phyloP scores from a whole-genome alignment of 2,113 vertebrate species.

The Myotis lucifugus region DNA sequence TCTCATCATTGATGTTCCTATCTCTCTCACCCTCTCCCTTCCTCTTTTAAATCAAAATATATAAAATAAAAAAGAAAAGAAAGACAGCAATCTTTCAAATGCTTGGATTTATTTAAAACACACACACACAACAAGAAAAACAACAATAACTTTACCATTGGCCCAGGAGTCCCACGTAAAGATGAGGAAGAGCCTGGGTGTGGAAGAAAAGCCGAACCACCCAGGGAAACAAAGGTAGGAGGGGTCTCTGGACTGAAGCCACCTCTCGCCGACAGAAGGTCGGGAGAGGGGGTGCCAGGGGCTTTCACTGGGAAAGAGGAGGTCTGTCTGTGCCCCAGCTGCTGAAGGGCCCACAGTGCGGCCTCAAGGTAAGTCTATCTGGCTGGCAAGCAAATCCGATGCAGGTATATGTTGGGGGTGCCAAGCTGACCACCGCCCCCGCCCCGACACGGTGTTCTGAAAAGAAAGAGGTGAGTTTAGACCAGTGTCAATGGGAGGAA shows the following conservation, averaged over 20 bases:
- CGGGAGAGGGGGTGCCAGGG: background rate
- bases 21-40: too few relatives aligned
- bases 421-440: background rate
- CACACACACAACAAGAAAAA: too few relatives aligned
- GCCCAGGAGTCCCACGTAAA: background rate
- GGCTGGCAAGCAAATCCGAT: background rate
- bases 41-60: too few relatives aligned
- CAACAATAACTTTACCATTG: background rate
- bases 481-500: background rate
- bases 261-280: background rate
- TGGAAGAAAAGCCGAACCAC: background rate
- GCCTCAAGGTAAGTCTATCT: accelerated
- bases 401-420: accelerated
- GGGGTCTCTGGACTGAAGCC: background rate
- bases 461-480: background rate
- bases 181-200: background rate
- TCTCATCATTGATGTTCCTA: too few relatives aligned
- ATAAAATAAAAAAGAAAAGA: too few relatives aligned
- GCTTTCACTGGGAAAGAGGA: background rate
- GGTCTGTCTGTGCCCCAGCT: background rate
- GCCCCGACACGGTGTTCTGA: background rate
- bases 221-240: background rate
- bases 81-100: too few relatives aligned
- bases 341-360: background rate
- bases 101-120: too few relatives aligned